These are phyloP conservation scores for Colostygia pectinataria DNA, from an alignment of 2,888 invertebrate species.

Conservation along the genomic window DNA sequence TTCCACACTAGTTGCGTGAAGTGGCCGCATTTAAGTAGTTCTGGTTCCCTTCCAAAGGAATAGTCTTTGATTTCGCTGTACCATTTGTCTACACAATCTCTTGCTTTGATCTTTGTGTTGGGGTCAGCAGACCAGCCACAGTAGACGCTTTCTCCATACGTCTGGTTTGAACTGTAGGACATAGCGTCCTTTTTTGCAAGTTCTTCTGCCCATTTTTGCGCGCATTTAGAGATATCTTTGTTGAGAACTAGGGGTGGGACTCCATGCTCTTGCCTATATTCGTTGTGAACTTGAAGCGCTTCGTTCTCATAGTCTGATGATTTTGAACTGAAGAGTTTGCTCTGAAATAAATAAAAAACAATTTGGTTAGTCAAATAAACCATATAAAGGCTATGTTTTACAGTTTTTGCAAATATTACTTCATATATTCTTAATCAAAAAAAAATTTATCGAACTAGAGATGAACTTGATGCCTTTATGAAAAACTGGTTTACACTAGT, in stretches of 20 bases:
- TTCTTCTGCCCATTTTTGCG: conserved; percentile 88
- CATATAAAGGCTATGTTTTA: too few species aligned
- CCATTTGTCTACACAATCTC: conserved; percentile 89
- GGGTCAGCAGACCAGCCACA: conserved; percentile 87
- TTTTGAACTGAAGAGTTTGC: conserved; percentile 68
- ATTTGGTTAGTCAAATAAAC: not conserved
- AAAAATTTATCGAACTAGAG: too few species aligned
- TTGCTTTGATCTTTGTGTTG: conserved; percentile 85
- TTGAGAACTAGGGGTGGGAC: conserved; percentile 77
- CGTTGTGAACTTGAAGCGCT: conserved; percentile 70
- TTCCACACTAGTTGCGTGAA: conserved; percentile 94
- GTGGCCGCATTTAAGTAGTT: conserved; percentile 84
- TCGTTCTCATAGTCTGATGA: conserved; percentile 70
- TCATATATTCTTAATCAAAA: too few species aligned
- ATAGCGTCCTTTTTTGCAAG: conserved; percentile 85
- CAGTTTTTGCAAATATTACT: too few species aligned
- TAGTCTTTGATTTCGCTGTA: conserved; percentile 89
- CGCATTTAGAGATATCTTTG: conserved; percentile 84
- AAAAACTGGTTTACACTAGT: too few species aligned
- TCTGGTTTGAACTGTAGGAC: conserved; percentile 85
- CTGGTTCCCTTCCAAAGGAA: conserved; percentile 86
- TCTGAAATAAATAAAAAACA: conserved; percentile 51
- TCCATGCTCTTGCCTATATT: conserved; percentile 72
- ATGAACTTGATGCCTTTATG: too few species aligned
- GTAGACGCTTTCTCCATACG: conserved; percentile 88